Evolutionary conservation across 23 tunicate species (phyloP).

Genomic region (Styela clava): DNA sequence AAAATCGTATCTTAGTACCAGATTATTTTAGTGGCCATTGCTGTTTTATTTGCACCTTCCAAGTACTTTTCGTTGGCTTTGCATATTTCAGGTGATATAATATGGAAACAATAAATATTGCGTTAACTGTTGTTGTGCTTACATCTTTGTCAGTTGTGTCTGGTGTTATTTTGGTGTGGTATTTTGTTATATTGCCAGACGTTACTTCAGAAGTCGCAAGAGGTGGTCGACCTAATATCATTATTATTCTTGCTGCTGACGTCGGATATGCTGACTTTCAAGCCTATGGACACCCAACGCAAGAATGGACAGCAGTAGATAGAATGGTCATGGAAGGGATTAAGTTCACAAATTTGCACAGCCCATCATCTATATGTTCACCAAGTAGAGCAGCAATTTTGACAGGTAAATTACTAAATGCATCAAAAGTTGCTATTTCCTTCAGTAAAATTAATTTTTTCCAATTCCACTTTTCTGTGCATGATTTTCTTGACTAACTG

Average conservation of each 20-base stretch:
- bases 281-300: slow-evolving; percentile 63
- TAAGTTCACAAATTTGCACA: slow-evolving; percentile 57
- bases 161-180: background rate
- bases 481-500: no score
- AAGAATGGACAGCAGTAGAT: slow-evolving; percentile 52
- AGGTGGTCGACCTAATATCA: background rate
- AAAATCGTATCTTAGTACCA: no score
- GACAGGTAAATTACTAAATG: slow-evolving; percentile 58
- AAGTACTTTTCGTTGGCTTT: no score
- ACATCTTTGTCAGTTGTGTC: background rate
- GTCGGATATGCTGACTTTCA: slow-evolving; percentile 56
- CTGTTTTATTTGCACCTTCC: no score
- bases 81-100: no score
- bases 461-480: no score
- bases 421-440: no score
- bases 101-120: background rate
- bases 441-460: no score
- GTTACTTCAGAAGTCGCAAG: background rate
- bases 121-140: background rate
- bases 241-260: background rate
- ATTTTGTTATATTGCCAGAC: background rate
- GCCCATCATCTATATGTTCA: slow-evolving; percentile 46
- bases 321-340: slow-evolving; percentile 52
- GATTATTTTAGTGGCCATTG: no score
- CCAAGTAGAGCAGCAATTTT: slow-evolving; percentile 68